Evolutionary conservation across 1,140 invertebrate genomes (phyloP), one percentile per base, ranked within the genome.

Genomic region (Pachypsylla venusta): DNA sequence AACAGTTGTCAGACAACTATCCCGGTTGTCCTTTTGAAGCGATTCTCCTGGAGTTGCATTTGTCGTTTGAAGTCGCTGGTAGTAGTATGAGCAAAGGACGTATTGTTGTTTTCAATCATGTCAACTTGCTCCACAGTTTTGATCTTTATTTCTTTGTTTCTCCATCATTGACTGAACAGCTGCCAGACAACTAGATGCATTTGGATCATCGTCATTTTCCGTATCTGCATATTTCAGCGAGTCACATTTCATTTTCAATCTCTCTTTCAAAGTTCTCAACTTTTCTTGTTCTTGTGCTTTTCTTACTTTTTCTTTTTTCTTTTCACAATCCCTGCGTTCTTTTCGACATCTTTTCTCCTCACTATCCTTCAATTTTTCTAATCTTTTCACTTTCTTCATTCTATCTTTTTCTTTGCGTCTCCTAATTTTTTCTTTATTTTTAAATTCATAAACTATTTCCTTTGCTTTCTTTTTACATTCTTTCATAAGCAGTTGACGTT

Each of bases 221-320:
- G n/a, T n/a, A n/a, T n/a, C n/a, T n/a, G 42, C 42, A 19, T 48
- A 48, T 19, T 48, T 48, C 7, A 48, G n/a, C 7, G n/a, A 19
- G 42, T 48, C 42, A 19, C 42, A 48, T 19, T 48, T 48, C 42
- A 48, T 48, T 22, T 48, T 48, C 42, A 48, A 19, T 19, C n/a
- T 48, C 42, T 48, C 42, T 19, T 48, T 48, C 7, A 48, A 19
- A 5, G 42, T 48, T 19, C 42, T 48, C 42, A 48, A 19, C 42
- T 48, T 48, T 22, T 48, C 42, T 22, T 48, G 16, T 19, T 48
- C 42, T 19, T 48, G 16, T n/a, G 42, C 42, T 3, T 22, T n/a
- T 5, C 42, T 4, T 3, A 48, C 42, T 19, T 48, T 48, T 19
- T 48, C 42, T 22, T 48, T 48, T 7, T 48, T 22, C n/a, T 48